These are phyloP conservation scores for Pristionchus maxplancki DNA, from an alignment of 2,888 invertebrate genomes.

Conservation along the genomic window DNA sequence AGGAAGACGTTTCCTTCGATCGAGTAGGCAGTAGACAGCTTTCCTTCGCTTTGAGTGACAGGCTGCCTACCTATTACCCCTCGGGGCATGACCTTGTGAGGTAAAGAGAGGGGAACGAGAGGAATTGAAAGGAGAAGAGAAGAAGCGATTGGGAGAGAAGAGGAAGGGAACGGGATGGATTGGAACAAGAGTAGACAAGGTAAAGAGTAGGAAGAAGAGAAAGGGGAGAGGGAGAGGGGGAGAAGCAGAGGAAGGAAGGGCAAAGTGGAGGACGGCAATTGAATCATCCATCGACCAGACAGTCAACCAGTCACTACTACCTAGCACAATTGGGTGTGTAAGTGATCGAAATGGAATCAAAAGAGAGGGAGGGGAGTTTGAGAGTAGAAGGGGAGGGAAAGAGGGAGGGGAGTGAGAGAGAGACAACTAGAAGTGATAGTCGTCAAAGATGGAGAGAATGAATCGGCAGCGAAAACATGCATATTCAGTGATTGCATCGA, in stretches of 20 bases:
- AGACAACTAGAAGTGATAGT: slow-evolving; percentile 20
- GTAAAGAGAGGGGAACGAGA: slow-evolving; percentile 32
- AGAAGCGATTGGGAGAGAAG: not conserved
- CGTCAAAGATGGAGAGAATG: not conserved
- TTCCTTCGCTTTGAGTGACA: slow-evolving; percentile 9
- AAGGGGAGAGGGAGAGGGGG: slow-evolving; percentile 22
- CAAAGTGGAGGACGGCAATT: slow-evolving; percentile 29
- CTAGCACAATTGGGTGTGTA: slow-evolving; percentile 5
- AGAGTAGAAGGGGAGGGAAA: not conserved
- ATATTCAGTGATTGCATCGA: slow-evolving; percentile 3
- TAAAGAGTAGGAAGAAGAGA: slow-evolving; percentile 2
- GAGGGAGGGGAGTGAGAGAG: not conserved
- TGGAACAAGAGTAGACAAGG: slow-evolving; percentile 52
- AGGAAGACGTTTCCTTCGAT: not conserved
- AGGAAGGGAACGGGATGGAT: slow-evolving; percentile 52
- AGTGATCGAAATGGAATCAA: slow-evolving; percentile 39
- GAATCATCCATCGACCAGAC: slow-evolving; percentile 48
- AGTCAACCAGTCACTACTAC: slow-evolving; percentile 32
- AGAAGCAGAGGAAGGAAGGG: slow-evolving; percentile 27
- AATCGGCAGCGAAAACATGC: slow-evolving; percentile 32
- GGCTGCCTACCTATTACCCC: slow-evolving; percentile 39
- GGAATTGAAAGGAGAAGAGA: slow-evolving; percentile 23
- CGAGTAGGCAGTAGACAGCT: not conserved
- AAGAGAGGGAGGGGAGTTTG: not conserved
- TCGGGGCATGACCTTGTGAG: slow-evolving; percentile 43